A percentile compares a stretch with the other conserved stretches of the same genome.
Evolutionary conservation across 64 coral and sea anemone species (phyloP).

Genomic region (Actinia equina): DNA sequence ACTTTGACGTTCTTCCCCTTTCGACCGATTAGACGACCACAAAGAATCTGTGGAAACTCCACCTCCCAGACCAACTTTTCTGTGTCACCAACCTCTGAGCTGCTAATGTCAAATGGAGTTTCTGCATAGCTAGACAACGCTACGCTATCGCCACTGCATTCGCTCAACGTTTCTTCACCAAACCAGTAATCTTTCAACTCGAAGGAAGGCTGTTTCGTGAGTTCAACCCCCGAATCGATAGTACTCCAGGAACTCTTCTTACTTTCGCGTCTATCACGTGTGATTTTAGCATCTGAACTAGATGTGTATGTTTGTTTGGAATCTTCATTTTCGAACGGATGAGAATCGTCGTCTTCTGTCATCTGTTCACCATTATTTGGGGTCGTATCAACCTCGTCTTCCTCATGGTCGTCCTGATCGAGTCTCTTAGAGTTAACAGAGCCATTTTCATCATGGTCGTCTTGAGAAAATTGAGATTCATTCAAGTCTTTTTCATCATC

Average conservation of each 20-base stretch:
- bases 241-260: slow-evolving; percentile 4
- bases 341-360: background rate
- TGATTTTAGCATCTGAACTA: background rate
- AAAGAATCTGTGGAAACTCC: slow-evolving; percentile 93
- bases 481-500: background rate
- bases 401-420: background rate
- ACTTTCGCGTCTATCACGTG: background rate
- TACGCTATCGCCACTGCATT: slow-evolving; percentile 70
- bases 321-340: background rate
- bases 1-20: slow-evolving; percentile 93
- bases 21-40: slow-evolving; percentile 88
- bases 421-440: background rate
- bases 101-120: slow-evolving; percentile 19
- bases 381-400: background rate
- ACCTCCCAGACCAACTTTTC: slow-evolving; percentile 89
- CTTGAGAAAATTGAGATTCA: background rate
- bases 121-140: slow-evolving; percentile 66
- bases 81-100: slow-evolving; percentile 1
- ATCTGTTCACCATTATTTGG: background rate
- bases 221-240: slow-evolving; percentile 64
- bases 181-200: slow-evolving; percentile 52
- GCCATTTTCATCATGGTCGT: background rate
- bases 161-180: slow-evolving; percentile 64
- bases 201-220: slow-evolving; percentile 54
- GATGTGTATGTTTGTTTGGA: background rate